Conservation (phyloP, 2,888 invertebrate genomes). For the Tetheella fluctuosa region DNA sequence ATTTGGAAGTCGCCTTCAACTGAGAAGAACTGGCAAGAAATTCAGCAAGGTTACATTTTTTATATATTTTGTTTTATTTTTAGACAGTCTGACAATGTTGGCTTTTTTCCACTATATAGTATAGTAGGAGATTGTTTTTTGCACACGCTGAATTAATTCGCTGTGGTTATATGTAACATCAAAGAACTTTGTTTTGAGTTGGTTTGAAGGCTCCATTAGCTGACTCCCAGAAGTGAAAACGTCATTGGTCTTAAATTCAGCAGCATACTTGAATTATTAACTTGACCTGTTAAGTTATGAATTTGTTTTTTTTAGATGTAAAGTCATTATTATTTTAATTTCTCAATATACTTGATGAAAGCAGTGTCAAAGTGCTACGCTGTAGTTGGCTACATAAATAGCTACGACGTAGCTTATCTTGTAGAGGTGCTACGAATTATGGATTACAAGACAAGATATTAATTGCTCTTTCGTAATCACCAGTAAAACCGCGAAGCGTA, state of each 20-base stretch:
- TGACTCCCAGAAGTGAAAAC: conserved; percentile 37
- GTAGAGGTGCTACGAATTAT: neutral
- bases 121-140: too few species aligned
- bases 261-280: conserved; percentile 37
- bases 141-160: too few species aligned
- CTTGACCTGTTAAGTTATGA: conserved; percentile 19
- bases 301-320: neutral
- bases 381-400: neutral
- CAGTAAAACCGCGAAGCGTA: too few species aligned
- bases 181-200: conserved; percentile 33
- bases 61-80: too few species aligned
- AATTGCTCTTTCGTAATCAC: too few species aligned
- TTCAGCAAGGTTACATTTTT: too few species aligned
- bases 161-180: conserved; percentile 29
- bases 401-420: neutral
- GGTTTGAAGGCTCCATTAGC: conserved; percentile 37
- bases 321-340: neutral
- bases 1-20: too few species aligned
- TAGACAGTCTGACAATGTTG: too few species aligned
- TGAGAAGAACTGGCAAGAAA: too few species aligned
- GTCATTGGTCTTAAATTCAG: conserved; percentile 40
- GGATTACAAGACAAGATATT: neutral
- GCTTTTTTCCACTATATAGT: too few species aligned
- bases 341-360: too few species aligned
- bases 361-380: neutral